phyloP scores from a whole-genome alignment of 2,113 vertebrate species.

The Phyllostomus hastatus region DNA sequence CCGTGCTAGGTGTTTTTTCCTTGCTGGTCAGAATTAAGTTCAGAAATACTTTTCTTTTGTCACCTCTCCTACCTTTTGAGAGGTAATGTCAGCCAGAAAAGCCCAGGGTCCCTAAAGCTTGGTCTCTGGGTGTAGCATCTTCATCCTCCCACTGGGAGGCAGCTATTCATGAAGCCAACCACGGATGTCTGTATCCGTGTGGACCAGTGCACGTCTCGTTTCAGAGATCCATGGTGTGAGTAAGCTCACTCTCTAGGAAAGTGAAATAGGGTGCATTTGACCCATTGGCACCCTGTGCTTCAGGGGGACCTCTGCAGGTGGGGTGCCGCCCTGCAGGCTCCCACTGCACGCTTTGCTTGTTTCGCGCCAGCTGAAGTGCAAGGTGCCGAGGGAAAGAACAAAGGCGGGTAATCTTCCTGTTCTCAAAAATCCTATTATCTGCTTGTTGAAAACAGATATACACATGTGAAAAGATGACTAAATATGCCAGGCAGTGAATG shows the following conservation, averaged over 20 bases:
- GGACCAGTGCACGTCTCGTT: not conserved
- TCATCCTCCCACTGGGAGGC: not conserved
- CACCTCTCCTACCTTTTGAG: not conserved
- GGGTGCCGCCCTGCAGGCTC: not conserved
- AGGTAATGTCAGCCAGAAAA: not conserved
- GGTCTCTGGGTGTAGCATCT: not conserved
- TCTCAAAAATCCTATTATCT: constrained; percentile 39
- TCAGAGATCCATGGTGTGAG: not conserved
- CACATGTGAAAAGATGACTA: constrained; percentile 48
- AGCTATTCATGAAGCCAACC: not conserved
- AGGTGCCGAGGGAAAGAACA: not conserved
- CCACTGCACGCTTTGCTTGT: rapidly evolving
- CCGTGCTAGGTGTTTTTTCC: not conserved
- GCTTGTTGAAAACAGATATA: constrained; percentile 58
- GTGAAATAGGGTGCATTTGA: too few species aligned
- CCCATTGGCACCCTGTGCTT: not conserved
- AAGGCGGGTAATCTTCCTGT: constrained; percentile 2
- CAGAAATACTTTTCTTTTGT: not conserved
- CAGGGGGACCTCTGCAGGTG: not conserved
- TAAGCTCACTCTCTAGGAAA: not conserved
- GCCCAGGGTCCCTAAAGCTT: not conserved
- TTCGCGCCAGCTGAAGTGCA: not conserved
- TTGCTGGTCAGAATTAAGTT: not conserved
- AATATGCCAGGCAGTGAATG: constrained; percentile 64
- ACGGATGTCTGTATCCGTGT: not conserved